phyloP scores from a whole-genome alignment of 2,113 vertebrate genomes.

The Hypocryptadius cinnamomeus region DNA sequence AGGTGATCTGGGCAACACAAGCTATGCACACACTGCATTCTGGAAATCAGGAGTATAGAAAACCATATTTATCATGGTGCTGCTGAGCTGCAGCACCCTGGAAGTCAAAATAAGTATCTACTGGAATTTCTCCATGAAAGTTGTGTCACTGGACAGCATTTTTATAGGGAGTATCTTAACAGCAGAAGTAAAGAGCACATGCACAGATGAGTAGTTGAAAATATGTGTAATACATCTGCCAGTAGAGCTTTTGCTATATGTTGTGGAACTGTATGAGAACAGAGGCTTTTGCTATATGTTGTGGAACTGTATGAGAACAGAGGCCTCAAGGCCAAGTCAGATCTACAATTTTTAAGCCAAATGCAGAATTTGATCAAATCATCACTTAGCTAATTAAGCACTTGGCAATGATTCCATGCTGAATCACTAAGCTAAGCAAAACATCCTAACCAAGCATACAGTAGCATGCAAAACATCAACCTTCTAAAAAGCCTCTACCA shows the following conservation, averaged over 20 bases:
- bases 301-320: neutral
- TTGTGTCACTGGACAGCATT: neutral
- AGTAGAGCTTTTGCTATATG: neutral
- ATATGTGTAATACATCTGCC: neutral
- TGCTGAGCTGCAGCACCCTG: neutral
- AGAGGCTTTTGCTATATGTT: neutral
- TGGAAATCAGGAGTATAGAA: neutral
- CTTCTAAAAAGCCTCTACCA: neutral
- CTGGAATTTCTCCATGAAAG: neutral
- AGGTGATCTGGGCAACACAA: neutral
- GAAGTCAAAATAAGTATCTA: neutral
- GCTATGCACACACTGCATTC: neutral
- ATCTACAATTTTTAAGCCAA: neutral
- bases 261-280: neutral
- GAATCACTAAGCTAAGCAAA: neutral
- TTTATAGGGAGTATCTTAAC: neutral
- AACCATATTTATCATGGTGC: neutral
- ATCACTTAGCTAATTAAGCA: neutral
- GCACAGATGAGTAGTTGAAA: neutral
- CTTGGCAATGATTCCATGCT: neutral
- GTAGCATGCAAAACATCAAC: neutral
- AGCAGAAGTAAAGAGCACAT: neutral
- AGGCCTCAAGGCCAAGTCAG: neutral
- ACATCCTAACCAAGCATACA: neutral
- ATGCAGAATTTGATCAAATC: neutral